Evolutionary conservation across 2,888 invertebrate species (phyloP), one percentile per base, ranked within the genome.

Genomic region (Spatulosminthurus flaviceps): DNA sequence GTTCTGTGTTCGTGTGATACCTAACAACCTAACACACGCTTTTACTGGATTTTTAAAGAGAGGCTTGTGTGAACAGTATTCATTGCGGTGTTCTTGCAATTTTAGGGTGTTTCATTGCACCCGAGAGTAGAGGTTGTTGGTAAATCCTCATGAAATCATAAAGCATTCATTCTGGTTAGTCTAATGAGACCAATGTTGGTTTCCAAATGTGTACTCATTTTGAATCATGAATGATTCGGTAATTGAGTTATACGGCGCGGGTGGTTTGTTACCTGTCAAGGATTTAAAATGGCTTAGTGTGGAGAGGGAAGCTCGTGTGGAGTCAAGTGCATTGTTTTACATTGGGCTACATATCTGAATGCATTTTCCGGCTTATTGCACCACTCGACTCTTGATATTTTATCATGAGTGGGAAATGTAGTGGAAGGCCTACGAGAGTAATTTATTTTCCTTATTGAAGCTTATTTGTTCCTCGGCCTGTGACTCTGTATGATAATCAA

Each of bases 141-240:
- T 66, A 71, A 41, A 76, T 26, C 24, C 51, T 51, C 28, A 9
- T 29, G 28, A 29, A 60, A 74, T 67, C 42, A 73, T 78, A 71
- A 78, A 78, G 64, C 64, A 72, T 78, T 64, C 72, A 73, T 78
- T 78, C 69, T 69, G 77, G 77, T 69, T 78, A 78, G 42, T 29
- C 66, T 69, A 76, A 79, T 80, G 77, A 77, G 51, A 72, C 72
- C 72, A 74, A 29, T 64, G 77, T 77, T 64, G 67, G 77, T 28
- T 71, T 70, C 67, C 42, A 51, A 77, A 77, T 70, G 72, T 70
- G 72, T 72, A 66, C 79, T 78, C 81, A 81, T 81, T 82, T 79
- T 72, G 71, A 66, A 75, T 73, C 72, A 77, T 75, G 67, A 81
- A 82, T 79, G 78, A 78, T 51, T 73, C 64, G 19, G 67, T 78